Percentiles rank a stretch among this genome's conserved stretches.
These are phyloP conservation scores for Micromesistius poutassou DNA, from an alignment of 2,797 vertebrate species.

Conservation along the genomic window DNA sequence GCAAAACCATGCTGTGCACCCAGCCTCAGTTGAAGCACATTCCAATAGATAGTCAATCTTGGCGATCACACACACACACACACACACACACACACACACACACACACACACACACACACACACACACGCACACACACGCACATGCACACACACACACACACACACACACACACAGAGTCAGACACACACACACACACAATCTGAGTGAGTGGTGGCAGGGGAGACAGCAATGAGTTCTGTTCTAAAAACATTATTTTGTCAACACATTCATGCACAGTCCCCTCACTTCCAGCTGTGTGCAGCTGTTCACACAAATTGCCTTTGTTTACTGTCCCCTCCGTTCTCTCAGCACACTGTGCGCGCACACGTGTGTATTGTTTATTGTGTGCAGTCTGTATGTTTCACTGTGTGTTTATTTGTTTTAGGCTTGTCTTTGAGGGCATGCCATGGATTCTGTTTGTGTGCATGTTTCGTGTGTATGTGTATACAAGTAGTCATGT, in stretches of 20 bases:
- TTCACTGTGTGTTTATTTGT: too few species aligned
- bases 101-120: too few species aligned
- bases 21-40: constrained; percentile 22
- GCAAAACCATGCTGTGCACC: constrained; percentile 20
- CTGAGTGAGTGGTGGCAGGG: background rate
- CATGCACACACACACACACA: constrained; percentile 16
- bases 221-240: background rate
- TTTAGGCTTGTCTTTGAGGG: too few species aligned
- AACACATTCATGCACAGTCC: constrained; percentile 15
- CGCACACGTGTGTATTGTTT: constrained; percentile 11
- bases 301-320: constrained; percentile 56
- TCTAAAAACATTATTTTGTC: background rate
- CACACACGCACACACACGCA: background rate
- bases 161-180: constrained; percentile 1
- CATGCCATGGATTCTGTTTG: background rate
- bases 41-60: constrained; percentile 14
- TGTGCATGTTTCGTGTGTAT: constrained; percentile 22
- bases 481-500: background rate
- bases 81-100: background rate
- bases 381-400: background rate
- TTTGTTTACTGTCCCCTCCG: constrained; percentile 44
- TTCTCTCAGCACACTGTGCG: background rate
- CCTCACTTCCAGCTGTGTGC: constrained; percentile 23
- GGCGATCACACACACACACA: background rate
- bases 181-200: background rate